A percentile compares a stretch with the other conserved stretches of the same genome.
Conservation (phyloP, 2,113 vertebrate species). For the Baryphthengus martii region DNA sequence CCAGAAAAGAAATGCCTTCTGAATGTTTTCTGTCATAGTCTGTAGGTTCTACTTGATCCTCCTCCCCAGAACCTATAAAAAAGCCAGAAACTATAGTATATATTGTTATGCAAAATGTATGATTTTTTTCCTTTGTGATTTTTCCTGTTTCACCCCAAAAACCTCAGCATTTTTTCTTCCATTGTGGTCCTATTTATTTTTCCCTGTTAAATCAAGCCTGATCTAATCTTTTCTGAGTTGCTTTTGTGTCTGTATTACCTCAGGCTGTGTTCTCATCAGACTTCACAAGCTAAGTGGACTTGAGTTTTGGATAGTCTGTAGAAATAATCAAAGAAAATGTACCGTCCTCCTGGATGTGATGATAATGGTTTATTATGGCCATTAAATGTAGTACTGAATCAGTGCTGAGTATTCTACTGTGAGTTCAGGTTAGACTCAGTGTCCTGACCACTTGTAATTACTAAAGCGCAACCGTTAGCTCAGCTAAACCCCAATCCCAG, state of each 20-base stretch:
- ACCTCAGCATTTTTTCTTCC: neutral
- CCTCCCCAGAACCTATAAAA: neutral
- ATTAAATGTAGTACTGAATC: constrained; percentile 14
- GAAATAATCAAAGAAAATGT: constrained; percentile 54
- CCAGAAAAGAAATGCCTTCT: neutral
- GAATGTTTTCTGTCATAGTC: neutral
- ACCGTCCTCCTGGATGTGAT: constrained; percentile 9
- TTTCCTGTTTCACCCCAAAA: neutral
- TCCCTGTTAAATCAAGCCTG: constrained; percentile 20
- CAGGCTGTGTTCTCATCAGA: constrained; percentile 52
- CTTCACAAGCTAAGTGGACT: constrained; percentile 26
- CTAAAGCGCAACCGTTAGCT: constrained; percentile 14
- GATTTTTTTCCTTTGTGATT: neutral
- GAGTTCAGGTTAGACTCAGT: neutral
- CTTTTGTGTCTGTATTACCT: constrained; percentile 24
- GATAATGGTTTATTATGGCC: constrained; percentile 47
- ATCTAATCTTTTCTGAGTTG: constrained; percentile 15
- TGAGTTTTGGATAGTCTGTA: constrained; percentile 32
- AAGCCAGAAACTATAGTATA: neutral
- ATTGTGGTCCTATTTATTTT: constrained; percentile 5
- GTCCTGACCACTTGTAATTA: constrained; percentile 25
- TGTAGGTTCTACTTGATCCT: neutral
- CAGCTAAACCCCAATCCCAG: neutral
- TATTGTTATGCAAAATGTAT: neutral
- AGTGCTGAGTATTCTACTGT: constrained; percentile 3